Conservation (phyloP, 2,797 vertebrate genomes). For the Austrolebias charrua region DNA sequence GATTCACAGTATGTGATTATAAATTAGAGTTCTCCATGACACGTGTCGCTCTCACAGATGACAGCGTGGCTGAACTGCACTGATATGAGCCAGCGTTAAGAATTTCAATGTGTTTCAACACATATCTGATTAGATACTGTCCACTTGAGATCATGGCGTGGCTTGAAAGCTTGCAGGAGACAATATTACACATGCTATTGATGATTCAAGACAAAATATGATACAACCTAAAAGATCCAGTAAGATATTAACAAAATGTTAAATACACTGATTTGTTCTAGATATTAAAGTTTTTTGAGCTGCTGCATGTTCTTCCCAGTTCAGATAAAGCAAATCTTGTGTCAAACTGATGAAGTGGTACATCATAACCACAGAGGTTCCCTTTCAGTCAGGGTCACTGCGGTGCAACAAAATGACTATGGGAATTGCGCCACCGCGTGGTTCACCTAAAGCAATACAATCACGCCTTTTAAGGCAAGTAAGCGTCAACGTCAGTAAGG, state of each 20-base stretch:
- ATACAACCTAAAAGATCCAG: background rate
- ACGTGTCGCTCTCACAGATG: slow-evolving; percentile 10
- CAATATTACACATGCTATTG: background rate
- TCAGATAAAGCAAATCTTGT: slow-evolving; percentile 19
- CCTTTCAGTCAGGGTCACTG: too few species aligned
- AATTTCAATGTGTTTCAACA: slow-evolving; percentile 26
- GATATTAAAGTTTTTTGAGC: slow-evolving; percentile 9
- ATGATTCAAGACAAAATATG: background rate
- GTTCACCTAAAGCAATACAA: too few species aligned
- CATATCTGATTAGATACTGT: background rate
- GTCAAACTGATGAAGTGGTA: slow-evolving; percentile 38
- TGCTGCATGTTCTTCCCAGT: too few species aligned
- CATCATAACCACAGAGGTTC: slow-evolving; percentile 63
- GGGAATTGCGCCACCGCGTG: too few species aligned
- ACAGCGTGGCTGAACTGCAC: slow-evolving; percentile 6
- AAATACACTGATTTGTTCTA: slow-evolving; percentile 7
- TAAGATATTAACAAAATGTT: background rate
- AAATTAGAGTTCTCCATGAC: slow-evolving; percentile 16
- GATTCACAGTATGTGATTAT: background rate
- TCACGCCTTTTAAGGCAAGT: too few species aligned
- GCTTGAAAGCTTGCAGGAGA: background rate
- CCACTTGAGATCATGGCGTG: slow-evolving; percentile 6
- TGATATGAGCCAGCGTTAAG: slow-evolving; percentile 26
- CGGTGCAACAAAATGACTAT: too few species aligned
- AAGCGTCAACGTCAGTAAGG: too few species aligned